Conservation (phyloP, 2,888 invertebrate species). For the Caenorhabditis parvicauda region DNA sequence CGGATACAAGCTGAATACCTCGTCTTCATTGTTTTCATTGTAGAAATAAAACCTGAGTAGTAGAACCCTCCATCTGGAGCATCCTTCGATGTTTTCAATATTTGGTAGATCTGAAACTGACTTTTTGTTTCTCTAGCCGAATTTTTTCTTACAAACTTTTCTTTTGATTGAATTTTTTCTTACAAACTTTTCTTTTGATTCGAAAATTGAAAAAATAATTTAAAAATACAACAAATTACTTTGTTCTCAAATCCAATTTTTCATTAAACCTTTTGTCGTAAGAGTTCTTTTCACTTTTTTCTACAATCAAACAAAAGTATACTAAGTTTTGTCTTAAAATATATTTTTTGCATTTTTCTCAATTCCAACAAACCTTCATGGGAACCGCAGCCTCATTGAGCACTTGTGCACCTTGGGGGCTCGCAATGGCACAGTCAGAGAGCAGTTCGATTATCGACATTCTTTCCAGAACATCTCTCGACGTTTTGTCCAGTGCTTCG, state of each 20-base stretch:
- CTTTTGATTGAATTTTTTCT: too few relatives aligned
- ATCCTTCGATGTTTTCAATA: slow-evolving; percentile 9
- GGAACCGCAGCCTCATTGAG: slow-evolving; percentile 5
- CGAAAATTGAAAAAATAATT: too few relatives aligned
- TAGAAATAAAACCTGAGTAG: background rate
- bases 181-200: too few relatives aligned
- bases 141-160: too few relatives aligned
- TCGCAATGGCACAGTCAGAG: slow-evolving; percentile 11
- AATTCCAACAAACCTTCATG: slow-evolving; percentile 5
- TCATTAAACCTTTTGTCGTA: too few relatives aligned
- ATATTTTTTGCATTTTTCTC: background rate
- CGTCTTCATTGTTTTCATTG: background rate
- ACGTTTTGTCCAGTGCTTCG: background rate
- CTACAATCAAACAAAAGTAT: too few relatives aligned
- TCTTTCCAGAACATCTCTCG: slow-evolving; percentile 13
- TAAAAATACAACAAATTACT: too few relatives aligned
- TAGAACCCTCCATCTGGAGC: slow-evolving; percentile 13
- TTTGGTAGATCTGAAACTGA: slow-evolving; percentile 11
- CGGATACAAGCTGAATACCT: slow-evolving; percentile 22
- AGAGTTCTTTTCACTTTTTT: too few relatives aligned
- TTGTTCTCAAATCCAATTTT: too few relatives aligned
- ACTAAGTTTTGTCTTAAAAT: background rate
- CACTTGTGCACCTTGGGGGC: slow-evolving; percentile 8
- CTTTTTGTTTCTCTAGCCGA: too few relatives aligned
- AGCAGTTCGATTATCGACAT: slow-evolving; percentile 14